These are phyloP conservation scores for Cyclina sinensis DNA, from an alignment of 1,140 invertebrate genomes.

Conservation along the genomic window DNA sequence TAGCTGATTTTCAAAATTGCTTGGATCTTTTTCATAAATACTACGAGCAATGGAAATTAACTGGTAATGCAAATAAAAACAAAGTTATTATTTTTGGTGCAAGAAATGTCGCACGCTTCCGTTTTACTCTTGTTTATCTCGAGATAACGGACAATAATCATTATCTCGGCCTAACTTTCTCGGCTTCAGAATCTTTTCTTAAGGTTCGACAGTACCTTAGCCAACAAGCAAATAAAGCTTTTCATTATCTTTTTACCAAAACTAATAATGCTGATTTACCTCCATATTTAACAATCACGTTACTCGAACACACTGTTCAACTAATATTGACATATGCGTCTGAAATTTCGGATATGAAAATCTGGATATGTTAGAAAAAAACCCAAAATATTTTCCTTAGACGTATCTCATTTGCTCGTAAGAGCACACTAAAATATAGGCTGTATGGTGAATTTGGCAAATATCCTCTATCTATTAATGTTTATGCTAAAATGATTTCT, in stretches of 20 bases:
- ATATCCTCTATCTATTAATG: conserved; percentile 7
- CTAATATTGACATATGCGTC: conserved; percentile 25
- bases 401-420: conserved; percentile 15
- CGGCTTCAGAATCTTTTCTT: conserved; percentile 23
- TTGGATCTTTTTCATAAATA: no score
- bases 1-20: no score
- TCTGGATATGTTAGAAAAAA: conserved; percentile 20
- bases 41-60: no score
- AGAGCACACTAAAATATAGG: neutral
- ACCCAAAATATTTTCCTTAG: conserved; percentile 18
- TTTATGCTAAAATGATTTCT: conserved; percentile 22
- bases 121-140: no score
- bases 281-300: neutral
- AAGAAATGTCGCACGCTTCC: no score
- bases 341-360: conserved; percentile 14
- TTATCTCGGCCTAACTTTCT: conserved; percentile 37
- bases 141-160: conserved; percentile 34
- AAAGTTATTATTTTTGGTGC: no score
- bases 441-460: conserved; percentile 23
- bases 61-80: no score
- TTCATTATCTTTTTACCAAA: no score
- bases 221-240: conserved; percentile 40
- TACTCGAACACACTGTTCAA: conserved; percentile 13
- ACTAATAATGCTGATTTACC: no score
- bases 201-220: conserved; percentile 15